Conservation (phyloP, 1,140 invertebrate genomes). For the Zaprionus ornatus region DNA sequence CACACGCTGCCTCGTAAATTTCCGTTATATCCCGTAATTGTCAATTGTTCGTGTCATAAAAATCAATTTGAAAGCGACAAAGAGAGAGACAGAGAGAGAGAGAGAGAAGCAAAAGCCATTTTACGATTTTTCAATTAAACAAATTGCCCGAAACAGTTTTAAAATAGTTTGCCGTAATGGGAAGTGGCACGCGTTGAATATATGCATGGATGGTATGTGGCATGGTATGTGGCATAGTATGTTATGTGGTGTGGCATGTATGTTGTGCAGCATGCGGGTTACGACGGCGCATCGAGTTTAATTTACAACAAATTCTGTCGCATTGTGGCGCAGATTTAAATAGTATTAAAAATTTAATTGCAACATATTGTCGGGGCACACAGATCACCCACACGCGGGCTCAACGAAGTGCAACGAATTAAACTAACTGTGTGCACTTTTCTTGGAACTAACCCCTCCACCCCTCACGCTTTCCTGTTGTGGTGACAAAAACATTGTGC, state of each 20-base stretch:
- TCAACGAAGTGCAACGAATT: slow-evolving; percentile 74
- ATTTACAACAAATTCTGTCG: slow-evolving; percentile 66
- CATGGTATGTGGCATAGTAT: not conserved
- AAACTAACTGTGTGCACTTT: slow-evolving; percentile 61
- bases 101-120: slow-evolving; percentile 49
- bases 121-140: slow-evolving; percentile 82
- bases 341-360: slow-evolving; percentile 70
- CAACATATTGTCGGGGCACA: slow-evolving; percentile 41
- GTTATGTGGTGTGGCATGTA: not conserved
- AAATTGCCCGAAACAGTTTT: slow-evolving; percentile 68
- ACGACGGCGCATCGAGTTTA: slow-evolving; percentile 57
- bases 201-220: slow-evolving; percentile 7
- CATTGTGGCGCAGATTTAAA: slow-evolving; percentile 74
- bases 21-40: slow-evolving; percentile 69
- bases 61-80: slow-evolving; percentile 59
- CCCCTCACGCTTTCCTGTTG: not conserved
- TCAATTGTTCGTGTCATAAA: slow-evolving; percentile 75
- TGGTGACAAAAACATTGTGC: slow-evolving; percentile 74
- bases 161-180: slow-evolving; percentile 46
- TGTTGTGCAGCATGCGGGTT: slow-evolving; percentile 37
- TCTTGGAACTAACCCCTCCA: slow-evolving; percentile 59
- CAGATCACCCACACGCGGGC: slow-evolving; percentile 57
- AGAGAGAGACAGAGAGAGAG: not conserved
- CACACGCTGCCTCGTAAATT: slow-evolving; percentile 63
- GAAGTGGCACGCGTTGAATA: slow-evolving; percentile 60